Base-by-base conservation (phyloP, 2,113 vertebrate genomes). In the Larimichthys crocea region DNA sequence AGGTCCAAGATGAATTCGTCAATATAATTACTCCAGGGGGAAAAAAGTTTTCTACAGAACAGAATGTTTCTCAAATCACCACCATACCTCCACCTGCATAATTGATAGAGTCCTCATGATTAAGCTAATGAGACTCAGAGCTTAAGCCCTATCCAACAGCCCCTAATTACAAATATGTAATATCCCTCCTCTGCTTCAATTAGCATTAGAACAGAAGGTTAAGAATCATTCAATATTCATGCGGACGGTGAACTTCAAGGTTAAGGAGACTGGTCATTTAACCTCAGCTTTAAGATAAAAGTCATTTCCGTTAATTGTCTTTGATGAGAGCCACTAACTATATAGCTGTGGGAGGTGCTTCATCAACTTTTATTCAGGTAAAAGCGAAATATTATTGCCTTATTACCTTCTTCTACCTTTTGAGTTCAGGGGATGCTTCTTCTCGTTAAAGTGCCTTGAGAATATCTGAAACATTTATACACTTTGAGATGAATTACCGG, bases 101-200 rank as follows among this genome's bases (percentile, higher is more conserved):
- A 93, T 94, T 93, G 88, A 94, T 94, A 79, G 83, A 89, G 84
- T 90, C 82, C 82, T 86, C 79, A 79, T 92, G 89, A 93, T 92
- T 88, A 92, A 86, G 76, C 80, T 93, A 93, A 94, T 93, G 92
- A 92, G 87, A 80, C 89, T 89, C 78, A 84, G 74, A 90, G 87
- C 92, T 90, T 91, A 88, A 93, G 82, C 74, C 82, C 75, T 86
- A 88, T 91, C 77, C 85, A 91, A 83, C 74, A 83, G 88, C 74
- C 76, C 80, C 92, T 94, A 93, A 94, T 93, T 94, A 92, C 86
- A 94, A 93, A 94, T 92, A 92, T 94, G 88, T 91, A 92, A 92
- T 94, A 91, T 91, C 74, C 86, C 88, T 79, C 72, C 82, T 83
- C 70, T 79, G 76, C 90, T 88, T 90, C 92, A 92, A 91, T 93